A percentile compares a stretch with the other conserved stretches of the same genome.
phyloP scores from a whole-genome alignment of 2,797 vertebrate genomes.

The Stomatorhinus walkeri region DNA sequence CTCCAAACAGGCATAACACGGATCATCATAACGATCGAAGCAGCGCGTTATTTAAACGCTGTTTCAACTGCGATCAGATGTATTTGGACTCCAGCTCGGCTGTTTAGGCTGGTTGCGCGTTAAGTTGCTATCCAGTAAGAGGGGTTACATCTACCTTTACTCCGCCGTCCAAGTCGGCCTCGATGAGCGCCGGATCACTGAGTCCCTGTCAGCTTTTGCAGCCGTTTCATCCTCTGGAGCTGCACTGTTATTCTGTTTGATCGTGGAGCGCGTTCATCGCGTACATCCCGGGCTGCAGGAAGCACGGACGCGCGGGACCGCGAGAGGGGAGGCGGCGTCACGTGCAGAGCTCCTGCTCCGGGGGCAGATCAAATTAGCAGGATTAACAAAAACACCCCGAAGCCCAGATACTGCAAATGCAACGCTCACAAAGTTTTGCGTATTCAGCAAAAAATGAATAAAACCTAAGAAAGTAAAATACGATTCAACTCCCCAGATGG shows the following conservation, averaged over 20 bases:
- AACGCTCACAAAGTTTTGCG: neutral
- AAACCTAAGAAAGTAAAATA: neutral
- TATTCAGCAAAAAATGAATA: neutral
- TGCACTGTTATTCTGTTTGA: neutral
- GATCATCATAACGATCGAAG: neutral
- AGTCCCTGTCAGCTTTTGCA: neutral
- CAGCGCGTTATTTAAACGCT: neutral
- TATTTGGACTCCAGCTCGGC: neutral
- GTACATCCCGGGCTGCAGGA: neutral
- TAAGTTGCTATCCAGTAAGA: neutral
- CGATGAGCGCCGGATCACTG: conserved; percentile 38
- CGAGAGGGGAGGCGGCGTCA: neutral
- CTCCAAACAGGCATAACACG: neutral
- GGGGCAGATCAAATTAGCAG: neutral
- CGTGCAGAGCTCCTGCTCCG: neutral
- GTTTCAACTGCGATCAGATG: neutral
- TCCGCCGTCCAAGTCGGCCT: conserved; percentile 39
- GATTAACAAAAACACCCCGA: neutral
- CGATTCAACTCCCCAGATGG: neutral
- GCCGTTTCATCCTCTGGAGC: neutral
- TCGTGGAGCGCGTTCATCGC: neutral
- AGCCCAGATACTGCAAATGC: neutral
- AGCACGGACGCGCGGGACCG: neutral
- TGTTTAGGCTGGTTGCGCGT: neutral
- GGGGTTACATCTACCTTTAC: conserved; percentile 26